A percentile compares a stretch with the other conserved stretches of the same genome.
phyloP scores from a whole-genome alignment of 2,888 invertebrate species.

The Dryomyza anilis region DNA sequence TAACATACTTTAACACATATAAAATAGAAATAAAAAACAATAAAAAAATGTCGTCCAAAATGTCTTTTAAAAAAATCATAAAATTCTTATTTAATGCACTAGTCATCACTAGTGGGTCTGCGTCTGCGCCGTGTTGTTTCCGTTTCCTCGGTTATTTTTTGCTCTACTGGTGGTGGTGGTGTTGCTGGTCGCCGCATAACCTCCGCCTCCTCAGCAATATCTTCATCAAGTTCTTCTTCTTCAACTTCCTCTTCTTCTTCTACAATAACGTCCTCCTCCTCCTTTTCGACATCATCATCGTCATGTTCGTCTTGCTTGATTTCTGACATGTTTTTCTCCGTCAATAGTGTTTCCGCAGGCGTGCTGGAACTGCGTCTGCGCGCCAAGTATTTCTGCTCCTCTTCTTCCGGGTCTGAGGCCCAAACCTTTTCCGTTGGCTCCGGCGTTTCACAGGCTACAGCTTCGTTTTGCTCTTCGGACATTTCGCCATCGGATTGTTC shows the following conservation, averaged over 20 bases:
- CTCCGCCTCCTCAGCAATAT: slow-evolving; percentile 39
- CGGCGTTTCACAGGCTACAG: slow-evolving; percentile 38
- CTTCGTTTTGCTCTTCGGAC: slow-evolving; percentile 33
- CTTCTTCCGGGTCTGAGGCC: slow-evolving; percentile 54
- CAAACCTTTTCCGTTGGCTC: slow-evolving; percentile 62
- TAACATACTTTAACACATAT: no score
- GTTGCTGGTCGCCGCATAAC: slow-evolving; percentile 37
- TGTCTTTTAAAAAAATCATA: slow-evolving; percentile 14
- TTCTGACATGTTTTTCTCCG: background rate
- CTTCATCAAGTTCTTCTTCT: slow-evolving; percentile 29
- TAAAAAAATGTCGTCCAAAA: background rate
- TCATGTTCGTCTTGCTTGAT: slow-evolving; percentile 16
- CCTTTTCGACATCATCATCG: slow-evolving; percentile 27
- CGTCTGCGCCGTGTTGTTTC: slow-evolving; percentile 31
- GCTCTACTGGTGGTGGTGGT: slow-evolving; percentile 24
- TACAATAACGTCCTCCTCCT: slow-evolving; percentile 9
- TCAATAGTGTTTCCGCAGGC: background rate
- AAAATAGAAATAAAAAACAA: background rate
- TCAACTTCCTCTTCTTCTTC: slow-evolving; percentile 10
- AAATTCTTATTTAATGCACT: slow-evolving; percentile 8
- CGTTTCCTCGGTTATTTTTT: slow-evolving; percentile 20
- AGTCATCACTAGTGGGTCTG: slow-evolving; percentile 35
- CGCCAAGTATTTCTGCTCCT: slow-evolving; percentile 43
- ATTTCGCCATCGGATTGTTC: slow-evolving; percentile 45
- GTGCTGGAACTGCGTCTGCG: slow-evolving; percentile 35